Base-by-base conservation (phyloP, 2,888 invertebrate genomes). In the Amblyjoppa fuscipennis region DNA sequence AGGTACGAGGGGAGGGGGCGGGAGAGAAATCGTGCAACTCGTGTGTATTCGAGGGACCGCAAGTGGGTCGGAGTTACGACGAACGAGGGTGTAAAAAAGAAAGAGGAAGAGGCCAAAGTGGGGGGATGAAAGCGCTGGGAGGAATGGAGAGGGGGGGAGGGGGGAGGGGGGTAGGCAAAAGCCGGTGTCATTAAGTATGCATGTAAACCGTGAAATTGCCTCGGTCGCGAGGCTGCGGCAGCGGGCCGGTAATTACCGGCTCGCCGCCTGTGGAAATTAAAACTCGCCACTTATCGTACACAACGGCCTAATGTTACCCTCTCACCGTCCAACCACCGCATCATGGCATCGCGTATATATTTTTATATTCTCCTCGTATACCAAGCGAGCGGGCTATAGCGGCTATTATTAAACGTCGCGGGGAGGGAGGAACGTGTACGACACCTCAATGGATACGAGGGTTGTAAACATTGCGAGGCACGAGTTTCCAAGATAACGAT, bases 151-250 rank as follows among this genome's bases (percentile, higher is more conserved):
- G 25, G 45, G 64, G 28, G 3, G 79, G 64, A 20, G 3, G 79
- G 20, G 38, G 41, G 16, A 49, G 45, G n/a, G 41, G 34, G n/a
- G 51, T 69, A 61, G 28, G 84, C 66, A 59, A 80, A 84, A 84
- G 87, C 85, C 87, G 84, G 84, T 87, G 81, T 84, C 90, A 88
- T 91, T 90, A 90, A 90, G 87, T 91, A 92, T 91, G 90, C 90
- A 91, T 90, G 90, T 90, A 90, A 90, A 88, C 90, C 90, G 89
- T 89, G 90, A 91, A 91, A 92, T 90, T 90, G 88, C 86, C 87
- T 81, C 76, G 83, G 89, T 83, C 87, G 84, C 83, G 87, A 49
- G 45, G 78, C 86, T 11, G 70, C 31, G 86, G 76, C 86, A 76
- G 79, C 66, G 61, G 74, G 68, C 81, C 85, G 88, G 89, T 91